Conservation (phyloP, 2,797 vertebrate species). For the Cichlasoma orientale region DNA sequence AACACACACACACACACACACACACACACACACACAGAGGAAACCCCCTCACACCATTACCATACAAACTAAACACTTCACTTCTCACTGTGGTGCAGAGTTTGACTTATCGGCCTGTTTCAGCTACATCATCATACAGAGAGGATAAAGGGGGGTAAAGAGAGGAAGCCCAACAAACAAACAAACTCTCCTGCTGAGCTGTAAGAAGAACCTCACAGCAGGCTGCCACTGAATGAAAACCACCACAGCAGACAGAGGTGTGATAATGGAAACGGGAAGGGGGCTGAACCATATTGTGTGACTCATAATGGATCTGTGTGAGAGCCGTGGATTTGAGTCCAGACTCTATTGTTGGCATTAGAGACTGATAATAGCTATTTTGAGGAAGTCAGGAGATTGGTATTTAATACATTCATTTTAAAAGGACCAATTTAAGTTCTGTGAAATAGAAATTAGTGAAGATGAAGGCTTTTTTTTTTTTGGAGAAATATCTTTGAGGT, state of each 20-base stretch:
- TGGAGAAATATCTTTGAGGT: background rate
- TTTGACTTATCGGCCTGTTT: slow-evolving; percentile 58
- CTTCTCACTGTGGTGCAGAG: slow-evolving; percentile 63
- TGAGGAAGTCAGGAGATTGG: background rate
- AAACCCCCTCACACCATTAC: slow-evolving; percentile 29
- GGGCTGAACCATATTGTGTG: background rate
- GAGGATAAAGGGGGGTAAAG: slow-evolving; percentile 25
- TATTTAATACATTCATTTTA: background rate
- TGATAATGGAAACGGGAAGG: slow-evolving; percentile 41
- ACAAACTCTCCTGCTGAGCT: slow-evolving; percentile 54
- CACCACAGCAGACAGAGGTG: slow-evolving; percentile 37
- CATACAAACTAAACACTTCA: slow-evolving; percentile 52
- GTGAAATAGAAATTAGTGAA: background rate
- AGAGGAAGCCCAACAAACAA: slow-evolving; percentile 67
- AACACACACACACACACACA: background rate
- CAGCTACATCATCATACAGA: slow-evolving; percentile 33
- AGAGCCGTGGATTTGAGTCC: background rate
- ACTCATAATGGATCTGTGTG: slow-evolving; percentile 5
- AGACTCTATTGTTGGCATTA: background rate
- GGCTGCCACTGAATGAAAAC: slow-evolving; percentile 17
- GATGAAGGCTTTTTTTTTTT: background rate
- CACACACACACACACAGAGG: slow-evolving; percentile 19
- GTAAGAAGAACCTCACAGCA: slow-evolving; percentile 40
- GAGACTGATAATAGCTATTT: background rate
- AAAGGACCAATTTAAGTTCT: background rate